phyloP scores from a whole-genome alignment of 1,140 invertebrate genomes.

The Druon quercuslanigerum region DNA sequence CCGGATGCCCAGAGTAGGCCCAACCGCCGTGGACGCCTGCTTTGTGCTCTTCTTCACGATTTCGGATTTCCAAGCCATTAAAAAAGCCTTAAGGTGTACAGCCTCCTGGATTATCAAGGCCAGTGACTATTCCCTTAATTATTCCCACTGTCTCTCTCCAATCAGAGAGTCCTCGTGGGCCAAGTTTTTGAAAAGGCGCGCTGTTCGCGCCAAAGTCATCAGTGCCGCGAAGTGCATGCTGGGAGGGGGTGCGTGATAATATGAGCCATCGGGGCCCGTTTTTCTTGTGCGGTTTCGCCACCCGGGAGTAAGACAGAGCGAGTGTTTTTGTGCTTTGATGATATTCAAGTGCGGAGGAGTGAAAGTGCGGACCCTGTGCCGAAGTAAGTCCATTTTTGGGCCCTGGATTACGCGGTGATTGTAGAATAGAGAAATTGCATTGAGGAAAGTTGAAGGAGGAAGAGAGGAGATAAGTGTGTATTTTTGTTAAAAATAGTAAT shows the following conservation, averaged over 20 bases:
- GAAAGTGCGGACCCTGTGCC: constrained; percentile 23
- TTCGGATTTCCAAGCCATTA: neutral
- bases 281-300: neutral
- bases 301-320: neutral
- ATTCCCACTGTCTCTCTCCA: neutral
- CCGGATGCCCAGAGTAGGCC: constrained; percentile 11
- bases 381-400: neutral
- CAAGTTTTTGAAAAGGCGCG: neutral
- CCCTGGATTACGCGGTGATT: constrained; percentile 20
- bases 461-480: neutral
- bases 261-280: constrained; percentile 2
- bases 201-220: constrained; percentile 21
- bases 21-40: constrained; percentile 1
- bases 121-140: neutral
- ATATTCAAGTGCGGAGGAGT: constrained; percentile 9
- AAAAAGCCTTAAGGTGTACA: neutral
- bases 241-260: neutral
- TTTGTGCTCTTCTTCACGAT: neutral
- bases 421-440: neutral
- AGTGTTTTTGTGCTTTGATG: constrained; percentile 20
- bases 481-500: constrained; percentile 46
- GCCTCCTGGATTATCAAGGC: constrained; percentile 20
- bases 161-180: neutral
- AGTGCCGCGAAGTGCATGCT: constrained; percentile 15
- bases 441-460: neutral